Evolutionary conservation across 2,888 invertebrate genomes (phyloP), one percentile per base, ranked within the genome.

Genomic region (Himalopsyche tibetana): DNA sequence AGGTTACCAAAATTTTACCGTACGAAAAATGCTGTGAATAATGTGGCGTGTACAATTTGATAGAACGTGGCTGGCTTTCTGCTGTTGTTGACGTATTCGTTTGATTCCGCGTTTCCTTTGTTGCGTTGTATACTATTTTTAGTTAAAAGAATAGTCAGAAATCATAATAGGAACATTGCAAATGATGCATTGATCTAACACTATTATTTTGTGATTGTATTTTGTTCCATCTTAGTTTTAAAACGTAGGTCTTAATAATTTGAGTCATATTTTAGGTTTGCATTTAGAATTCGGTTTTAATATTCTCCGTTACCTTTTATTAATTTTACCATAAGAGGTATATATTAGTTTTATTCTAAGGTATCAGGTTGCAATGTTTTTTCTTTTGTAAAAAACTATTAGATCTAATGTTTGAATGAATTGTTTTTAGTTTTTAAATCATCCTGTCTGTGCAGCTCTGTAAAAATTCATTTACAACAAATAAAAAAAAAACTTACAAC

Each of bases 261-360:
- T 81, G 81, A 84, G 84, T 84, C 84, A 84, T 84, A 84, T 28
- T 84, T 84, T 84, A 84, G 84, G 56, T 56, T 81, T 42, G 45
- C 56, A 15, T 56, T 56, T 56, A 81, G 42, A 82, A 80, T 80
- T 36, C 38, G 19, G 12, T 19, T 36, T 28, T 74, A 74, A 36
- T 38, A 63, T 63, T 63, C 63, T 74, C 12, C 15, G 36, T 36
- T 74, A 74, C 74, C 74, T 38, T 38, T 38, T 74, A 74, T 28
- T 38, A 38, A 28, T 74, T 74, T 74, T 74, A 74, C 15, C 36
- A 38, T 36, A 38, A 12, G 38, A 74, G 74, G 74, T 74, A 36
- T 38, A 74, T 11, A 36, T 74, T 69, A 69, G 5, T 69, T 19
- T 74, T 74, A 15, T 74, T 74, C 12, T 74, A 36, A 74, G 28